These are phyloP conservation scores for Hylomyscus alleni DNA, from an alignment of 2,797 vertebrate genomes.

Conservation along the genomic window DNA sequence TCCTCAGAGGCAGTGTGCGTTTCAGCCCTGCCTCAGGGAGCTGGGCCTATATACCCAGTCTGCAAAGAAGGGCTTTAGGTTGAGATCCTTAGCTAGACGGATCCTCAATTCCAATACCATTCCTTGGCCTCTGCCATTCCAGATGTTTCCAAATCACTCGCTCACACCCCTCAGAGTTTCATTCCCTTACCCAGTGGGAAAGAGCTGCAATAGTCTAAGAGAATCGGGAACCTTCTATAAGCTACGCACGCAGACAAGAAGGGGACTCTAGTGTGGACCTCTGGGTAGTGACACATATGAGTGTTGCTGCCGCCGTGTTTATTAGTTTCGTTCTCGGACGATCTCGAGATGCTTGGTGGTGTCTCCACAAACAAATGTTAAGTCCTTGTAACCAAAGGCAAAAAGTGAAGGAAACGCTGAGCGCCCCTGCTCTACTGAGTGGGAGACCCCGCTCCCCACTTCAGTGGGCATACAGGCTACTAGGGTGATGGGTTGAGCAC, in stretches of 20 bases:
- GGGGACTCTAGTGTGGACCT: not conserved
- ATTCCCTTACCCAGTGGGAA: not conserved
- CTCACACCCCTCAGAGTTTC: not conserved
- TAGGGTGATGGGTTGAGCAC: too few relatives aligned
- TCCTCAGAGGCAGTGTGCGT: not conserved
- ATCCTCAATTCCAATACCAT: too few relatives aligned
- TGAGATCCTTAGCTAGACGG: not conserved
- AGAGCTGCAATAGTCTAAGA: not conserved
- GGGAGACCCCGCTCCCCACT: not conserved
- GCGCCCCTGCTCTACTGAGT: not conserved
- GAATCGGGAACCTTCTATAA: not conserved
- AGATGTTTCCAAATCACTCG: not conserved
- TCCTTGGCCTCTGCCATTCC: not conserved
- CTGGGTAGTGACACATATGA: not conserved
- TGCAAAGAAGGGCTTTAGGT: not conserved
- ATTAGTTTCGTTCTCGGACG: not conserved
- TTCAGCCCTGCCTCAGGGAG: not conserved
- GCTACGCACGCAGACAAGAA: accelerated
- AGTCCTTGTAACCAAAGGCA: not conserved
- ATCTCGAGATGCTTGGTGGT: not conserved
- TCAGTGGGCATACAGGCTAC: too few relatives aligned
- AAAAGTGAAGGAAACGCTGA: not conserved
- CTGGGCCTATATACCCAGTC: not conserved
- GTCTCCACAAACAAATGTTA: not conserved
- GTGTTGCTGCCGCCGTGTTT: too few relatives aligned